A percentile compares a stretch with the other conserved stretches of the same genome.
These are phyloP conservation scores for Pelobates fuscus DNA, from an alignment of 2,113 vertebrate genomes.

Conservation along the genomic window DNA sequence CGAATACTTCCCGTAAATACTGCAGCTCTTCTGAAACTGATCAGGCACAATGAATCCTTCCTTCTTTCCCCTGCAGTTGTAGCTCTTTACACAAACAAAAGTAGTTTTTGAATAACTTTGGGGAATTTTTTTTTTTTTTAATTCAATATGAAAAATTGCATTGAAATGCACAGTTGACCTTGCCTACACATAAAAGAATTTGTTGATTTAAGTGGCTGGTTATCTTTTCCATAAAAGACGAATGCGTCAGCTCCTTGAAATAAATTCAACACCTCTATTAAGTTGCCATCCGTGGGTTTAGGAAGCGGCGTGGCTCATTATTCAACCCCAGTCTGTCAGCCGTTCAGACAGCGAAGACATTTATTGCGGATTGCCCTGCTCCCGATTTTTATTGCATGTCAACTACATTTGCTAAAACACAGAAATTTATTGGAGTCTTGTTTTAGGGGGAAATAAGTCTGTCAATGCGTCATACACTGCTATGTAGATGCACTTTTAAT, in stretches of 20 bases:
- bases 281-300: conserved; percentile 33
- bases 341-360: conserved; percentile 35
- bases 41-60: too few relatives aligned
- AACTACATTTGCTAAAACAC: conserved; percentile 28
- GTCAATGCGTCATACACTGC: background rate
- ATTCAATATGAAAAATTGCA: background rate
- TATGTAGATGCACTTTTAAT: background rate
- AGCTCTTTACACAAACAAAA: too few relatives aligned
- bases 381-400: conserved; percentile 43
- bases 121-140: too few relatives aligned
- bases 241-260: conserved; percentile 29
- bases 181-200: conserved; percentile 5
- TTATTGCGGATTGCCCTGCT: conserved; percentile 35
- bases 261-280: conserved; percentile 43
- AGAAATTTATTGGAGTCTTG: conserved; percentile 33
- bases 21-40: too few relatives aligned
- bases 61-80: too few relatives aligned
- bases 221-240: conserved; percentile 27
- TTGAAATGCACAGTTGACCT: conserved; percentile 1
- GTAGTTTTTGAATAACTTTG: too few relatives aligned
- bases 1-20: too few relatives aligned
- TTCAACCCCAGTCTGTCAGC: conserved; percentile 26
- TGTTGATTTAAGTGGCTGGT: conserved; percentile 35
- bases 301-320: conserved; percentile 28
- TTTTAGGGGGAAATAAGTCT: background rate